Conservation (phyloP, 2,888 invertebrate genomes). For the Heliconius hortense region DNA sequence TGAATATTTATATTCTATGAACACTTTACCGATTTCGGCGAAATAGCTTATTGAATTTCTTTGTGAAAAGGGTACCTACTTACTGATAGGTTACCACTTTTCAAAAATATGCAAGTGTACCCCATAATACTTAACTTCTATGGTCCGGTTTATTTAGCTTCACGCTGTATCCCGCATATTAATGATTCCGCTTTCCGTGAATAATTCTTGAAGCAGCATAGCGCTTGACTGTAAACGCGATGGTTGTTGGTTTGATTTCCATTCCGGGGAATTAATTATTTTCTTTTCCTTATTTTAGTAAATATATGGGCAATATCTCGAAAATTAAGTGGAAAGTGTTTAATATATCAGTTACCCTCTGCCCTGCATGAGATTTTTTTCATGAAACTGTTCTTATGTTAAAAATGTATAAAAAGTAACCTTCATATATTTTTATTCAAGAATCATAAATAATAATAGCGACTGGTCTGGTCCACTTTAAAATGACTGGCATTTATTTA, state of each 20-base stretch:
- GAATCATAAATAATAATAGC: constrained; percentile 69
- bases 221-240: too few relatives aligned
- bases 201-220: too few relatives aligned
- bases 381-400: neutral
- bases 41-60: constrained; percentile 47
- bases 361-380: too few relatives aligned
- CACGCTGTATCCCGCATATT: too few relatives aligned
- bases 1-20: constrained; percentile 8
- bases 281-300: too few relatives aligned
- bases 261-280: too few relatives aligned
- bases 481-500: constrained; percentile 78
- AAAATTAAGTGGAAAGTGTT: too few relatives aligned
- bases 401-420: neutral
- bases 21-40: constrained; percentile 33
- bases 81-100: constrained; percentile 23
- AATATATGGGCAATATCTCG: too few relatives aligned
- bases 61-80: constrained; percentile 42
- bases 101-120: constrained; percentile 2
- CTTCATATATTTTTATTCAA: constrained; percentile 8
- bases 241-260: too few relatives aligned
- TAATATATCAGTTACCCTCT: too few relatives aligned
- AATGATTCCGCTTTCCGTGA: too few relatives aligned
- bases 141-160: too few relatives aligned
- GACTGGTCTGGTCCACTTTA: constrained; percentile 72
- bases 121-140: neutral